Conservation (phyloP, 2,797 vertebrate genomes). For the Cercopithecus mitis region DNA sequence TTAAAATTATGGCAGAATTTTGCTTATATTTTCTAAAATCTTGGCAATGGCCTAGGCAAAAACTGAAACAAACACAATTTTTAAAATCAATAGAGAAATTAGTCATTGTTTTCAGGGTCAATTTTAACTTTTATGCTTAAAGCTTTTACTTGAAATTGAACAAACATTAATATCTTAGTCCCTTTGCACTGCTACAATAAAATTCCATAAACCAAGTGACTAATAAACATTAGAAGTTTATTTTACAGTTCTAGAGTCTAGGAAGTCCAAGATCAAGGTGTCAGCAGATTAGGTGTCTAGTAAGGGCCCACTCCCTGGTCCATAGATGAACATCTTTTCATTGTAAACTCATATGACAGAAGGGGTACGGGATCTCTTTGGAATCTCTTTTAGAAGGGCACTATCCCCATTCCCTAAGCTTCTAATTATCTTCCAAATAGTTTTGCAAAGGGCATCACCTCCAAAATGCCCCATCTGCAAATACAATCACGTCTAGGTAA, state of each 20-base stretch:
- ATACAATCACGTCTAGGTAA: neutral
- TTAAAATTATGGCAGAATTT: neutral
- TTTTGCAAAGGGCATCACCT: neutral
- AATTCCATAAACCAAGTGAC: rapidly evolving
- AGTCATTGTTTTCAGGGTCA: neutral
- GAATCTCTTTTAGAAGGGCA: neutral
- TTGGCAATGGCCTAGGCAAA: neutral
- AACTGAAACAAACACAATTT: neutral
- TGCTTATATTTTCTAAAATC: neutral
- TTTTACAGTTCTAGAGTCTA: neutral
- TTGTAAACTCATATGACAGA: neutral
- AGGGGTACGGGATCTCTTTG: neutral
- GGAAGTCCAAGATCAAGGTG: neutral
- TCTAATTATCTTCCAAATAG: neutral
- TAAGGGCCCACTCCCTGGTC: neutral
- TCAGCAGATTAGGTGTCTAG: neutral
- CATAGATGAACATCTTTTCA: too few relatives aligned
- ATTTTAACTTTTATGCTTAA: neutral
- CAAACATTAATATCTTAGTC: neutral
- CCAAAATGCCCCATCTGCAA: neutral
- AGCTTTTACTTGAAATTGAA: neutral
- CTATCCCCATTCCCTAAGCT: neutral
- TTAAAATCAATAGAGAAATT: neutral
- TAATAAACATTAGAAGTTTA: neutral
- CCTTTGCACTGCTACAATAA: neutral